These are phyloP conservation scores for Acanthurus tractus DNA, from an alignment of 2,797 vertebrate genomes.

Conservation along the genomic window DNA sequence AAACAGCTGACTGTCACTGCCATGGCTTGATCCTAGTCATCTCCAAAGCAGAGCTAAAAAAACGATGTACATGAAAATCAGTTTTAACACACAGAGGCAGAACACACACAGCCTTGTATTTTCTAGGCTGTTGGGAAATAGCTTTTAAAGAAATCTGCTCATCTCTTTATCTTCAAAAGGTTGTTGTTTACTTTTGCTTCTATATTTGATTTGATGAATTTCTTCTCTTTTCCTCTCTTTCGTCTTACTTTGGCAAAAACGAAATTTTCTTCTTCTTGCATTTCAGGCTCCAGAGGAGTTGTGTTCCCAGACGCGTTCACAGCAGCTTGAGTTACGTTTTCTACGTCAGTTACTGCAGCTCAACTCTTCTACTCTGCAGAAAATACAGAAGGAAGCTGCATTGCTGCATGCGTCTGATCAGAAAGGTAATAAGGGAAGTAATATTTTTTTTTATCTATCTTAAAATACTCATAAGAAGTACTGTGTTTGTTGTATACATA, in stretches of 20 bases:
- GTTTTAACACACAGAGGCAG: constrained; percentile 7
- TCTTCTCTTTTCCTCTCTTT: neutral
- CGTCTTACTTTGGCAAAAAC: neutral
- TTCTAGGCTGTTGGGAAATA: neutral
- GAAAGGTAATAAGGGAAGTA: constrained; percentile 74
- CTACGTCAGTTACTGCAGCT: constrained; percentile 78
- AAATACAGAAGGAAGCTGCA: constrained; percentile 67
- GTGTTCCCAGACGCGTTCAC: constrained; percentile 69
- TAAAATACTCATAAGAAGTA: constrained; percentile 20
- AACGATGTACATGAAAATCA: constrained; percentile 12
- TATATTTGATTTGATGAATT: neutral
- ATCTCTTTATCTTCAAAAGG: neutral
- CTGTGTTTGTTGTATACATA: neutral
- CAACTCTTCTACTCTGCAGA: constrained; percentile 68
- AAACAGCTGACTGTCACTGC: constrained; percentile 1
- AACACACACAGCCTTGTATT: constrained; percentile 1
- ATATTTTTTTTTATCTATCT: neutral
- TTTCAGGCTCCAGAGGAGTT: constrained; percentile 86
- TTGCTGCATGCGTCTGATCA: constrained; percentile 77
- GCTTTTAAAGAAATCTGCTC: neutral
- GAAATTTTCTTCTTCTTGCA: neutral
- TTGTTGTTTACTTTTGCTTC: neutral
- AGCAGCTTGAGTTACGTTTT: constrained; percentile 79
- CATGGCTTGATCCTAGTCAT: neutral
- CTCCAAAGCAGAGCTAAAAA: neutral